Evolutionary conservation across 1,140 invertebrate species (phyloP).

Genomic region (Nasonia vitripennis): DNA sequence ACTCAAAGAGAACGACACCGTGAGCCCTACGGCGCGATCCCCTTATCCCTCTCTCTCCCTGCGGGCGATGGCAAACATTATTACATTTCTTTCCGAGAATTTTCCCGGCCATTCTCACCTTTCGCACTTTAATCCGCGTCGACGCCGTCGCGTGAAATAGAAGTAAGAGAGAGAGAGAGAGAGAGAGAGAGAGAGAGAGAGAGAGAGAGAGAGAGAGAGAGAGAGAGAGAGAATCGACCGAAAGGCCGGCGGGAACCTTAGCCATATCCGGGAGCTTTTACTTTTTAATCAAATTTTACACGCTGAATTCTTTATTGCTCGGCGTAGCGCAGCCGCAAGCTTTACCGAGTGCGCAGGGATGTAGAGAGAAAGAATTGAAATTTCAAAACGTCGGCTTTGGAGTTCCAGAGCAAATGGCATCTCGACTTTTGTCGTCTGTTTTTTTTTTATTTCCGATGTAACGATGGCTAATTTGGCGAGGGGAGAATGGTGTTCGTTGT

Average conservation of each 20-base stretch:
- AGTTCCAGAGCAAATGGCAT: neutral
- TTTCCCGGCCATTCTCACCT: constrained; percentile 33
- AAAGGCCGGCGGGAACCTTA: neutral
- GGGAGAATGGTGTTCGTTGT: neutral
- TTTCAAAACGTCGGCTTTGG: constrained; percentile 54
- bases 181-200: neutral
- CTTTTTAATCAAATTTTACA: constrained; percentile 37
- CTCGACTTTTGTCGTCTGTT: neutral
- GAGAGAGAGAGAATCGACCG: neutral
- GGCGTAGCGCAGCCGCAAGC: neutral
- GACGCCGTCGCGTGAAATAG: neutral
- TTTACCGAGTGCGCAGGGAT: neutral
- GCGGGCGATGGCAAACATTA: constrained; percentile 52
- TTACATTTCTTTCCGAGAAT: constrained; percentile 57
- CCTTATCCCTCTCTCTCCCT: constrained; percentile 41
- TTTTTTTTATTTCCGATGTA: neutral
- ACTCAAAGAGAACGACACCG: constrained; percentile 54
- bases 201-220: no score
- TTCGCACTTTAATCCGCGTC: constrained; percentile 26
- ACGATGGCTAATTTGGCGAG: neutral
- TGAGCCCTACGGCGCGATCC: constrained; percentile 45
- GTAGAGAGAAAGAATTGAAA: constrained; percentile 62
- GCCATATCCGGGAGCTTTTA: neutral
- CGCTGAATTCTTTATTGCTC: constrained; percentile 21
- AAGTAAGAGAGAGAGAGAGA: neutral